Conservation (phyloP, 2,113 vertebrate genomes). For the Probosciger aterrimus region DNA sequence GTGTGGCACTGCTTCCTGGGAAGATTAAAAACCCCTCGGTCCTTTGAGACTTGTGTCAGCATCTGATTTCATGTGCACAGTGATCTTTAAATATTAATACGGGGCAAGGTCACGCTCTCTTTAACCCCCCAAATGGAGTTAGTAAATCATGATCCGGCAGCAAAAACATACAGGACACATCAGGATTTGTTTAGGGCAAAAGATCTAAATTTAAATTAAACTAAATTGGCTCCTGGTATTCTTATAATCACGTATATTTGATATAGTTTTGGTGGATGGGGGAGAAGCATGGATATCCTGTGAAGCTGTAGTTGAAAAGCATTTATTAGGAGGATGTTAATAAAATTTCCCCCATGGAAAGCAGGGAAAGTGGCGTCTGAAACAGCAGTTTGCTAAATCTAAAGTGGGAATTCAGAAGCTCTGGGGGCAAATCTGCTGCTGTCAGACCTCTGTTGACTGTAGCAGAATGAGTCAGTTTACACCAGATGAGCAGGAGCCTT, state of each 20-base stretch:
- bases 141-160: constrained; percentile 60
- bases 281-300: neutral
- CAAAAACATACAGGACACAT: constrained; percentile 47
- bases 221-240: constrained; percentile 11
- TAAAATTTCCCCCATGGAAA: neutral
- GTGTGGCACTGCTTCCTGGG: constrained; percentile 50
- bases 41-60: constrained; percentile 72
- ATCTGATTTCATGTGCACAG: constrained; percentile 62
- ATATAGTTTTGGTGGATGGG: neutral
- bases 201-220: constrained; percentile 66
- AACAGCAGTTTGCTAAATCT: constrained; percentile 1
- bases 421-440: constrained; percentile 28
- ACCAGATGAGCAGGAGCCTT: constrained; percentile 41
- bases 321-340: neutral
- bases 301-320: neutral
- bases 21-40: constrained; percentile 67
- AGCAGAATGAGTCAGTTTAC: neutral
- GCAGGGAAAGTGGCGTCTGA: neutral
- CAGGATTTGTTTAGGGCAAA: constrained; percentile 63
- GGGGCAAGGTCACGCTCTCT: constrained; percentile 50
- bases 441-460: constrained; percentile 14
- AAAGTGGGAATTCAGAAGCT: constrained; percentile 22
- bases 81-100: constrained; percentile 67
- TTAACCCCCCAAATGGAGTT: constrained; percentile 48
- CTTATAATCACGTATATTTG: neutral